Evolutionary conservation across 2,113 vertebrate species (phyloP).

Genomic region (Martes martes): DNA sequence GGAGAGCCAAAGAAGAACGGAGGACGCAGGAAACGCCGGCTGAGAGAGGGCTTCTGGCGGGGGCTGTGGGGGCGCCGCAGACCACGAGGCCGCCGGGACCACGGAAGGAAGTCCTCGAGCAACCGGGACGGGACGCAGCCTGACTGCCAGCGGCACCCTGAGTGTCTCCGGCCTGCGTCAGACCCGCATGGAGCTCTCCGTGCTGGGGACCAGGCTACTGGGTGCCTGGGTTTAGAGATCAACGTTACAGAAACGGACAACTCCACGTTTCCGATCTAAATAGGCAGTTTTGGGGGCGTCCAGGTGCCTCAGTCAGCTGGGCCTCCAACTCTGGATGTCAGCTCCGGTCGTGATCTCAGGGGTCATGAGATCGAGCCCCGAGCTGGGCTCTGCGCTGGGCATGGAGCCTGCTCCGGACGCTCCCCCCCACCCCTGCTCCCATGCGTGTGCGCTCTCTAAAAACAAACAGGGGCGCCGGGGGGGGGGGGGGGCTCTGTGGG

Average conservation of each 20-base stretch:
- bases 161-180: constrained; percentile 59
- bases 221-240: background rate
- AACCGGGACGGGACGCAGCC: constrained; percentile 95
- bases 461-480: background rate
- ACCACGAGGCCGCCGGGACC: constrained; percentile 97
- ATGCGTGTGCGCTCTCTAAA: background rate
- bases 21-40: background rate
- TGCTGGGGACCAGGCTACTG: background rate
- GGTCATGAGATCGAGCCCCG: background rate
- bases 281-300: background rate
- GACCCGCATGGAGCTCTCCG: background rate
- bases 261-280: background rate
- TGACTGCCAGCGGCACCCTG: constrained; percentile 95
- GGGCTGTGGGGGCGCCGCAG: constrained; percentile 87
- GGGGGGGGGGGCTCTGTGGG: background rate
- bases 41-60: constrained; percentile 94
- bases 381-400: background rate
- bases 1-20: no score
- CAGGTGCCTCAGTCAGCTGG: background rate
- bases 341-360: background rate
- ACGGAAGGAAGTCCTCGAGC: constrained; percentile 96
- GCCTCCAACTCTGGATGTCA: background rate
- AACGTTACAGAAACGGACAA: background rate
- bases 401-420: background rate
- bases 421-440: background rate